These are phyloP conservation scores for Caenorhabditis zanzibari DNA, from an alignment of 2,888 invertebrate species.

Conservation along the genomic window DNA sequence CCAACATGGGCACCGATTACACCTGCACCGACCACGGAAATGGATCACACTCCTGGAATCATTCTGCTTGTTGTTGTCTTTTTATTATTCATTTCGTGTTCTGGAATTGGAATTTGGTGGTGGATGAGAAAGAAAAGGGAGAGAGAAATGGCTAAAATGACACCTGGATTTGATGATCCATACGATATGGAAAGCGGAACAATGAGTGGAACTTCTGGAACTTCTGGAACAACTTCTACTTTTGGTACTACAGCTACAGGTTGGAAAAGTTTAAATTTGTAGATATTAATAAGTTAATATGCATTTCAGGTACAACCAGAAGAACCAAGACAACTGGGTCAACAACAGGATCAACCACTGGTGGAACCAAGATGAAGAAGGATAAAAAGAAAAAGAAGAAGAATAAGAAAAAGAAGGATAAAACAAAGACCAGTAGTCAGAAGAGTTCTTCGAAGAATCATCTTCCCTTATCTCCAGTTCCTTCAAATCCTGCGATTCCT, in stretches of 20 bases:
- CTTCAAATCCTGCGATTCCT: background rate
- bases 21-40: slow-evolving; percentile 6
- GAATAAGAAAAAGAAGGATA: slow-evolving; percentile 10
- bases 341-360: slow-evolving; percentile 14
- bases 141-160: slow-evolving; percentile 13
- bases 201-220: slow-evolving; percentile 5
- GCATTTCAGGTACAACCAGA: slow-evolving; percentile 1
- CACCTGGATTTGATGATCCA: slow-evolving; percentile 4
- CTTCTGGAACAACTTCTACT: slow-evolving; percentile 13
- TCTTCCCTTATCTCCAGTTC: background rate
- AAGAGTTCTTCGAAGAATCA: slow-evolving; percentile 1
- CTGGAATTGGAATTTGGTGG: slow-evolving; percentile 9
- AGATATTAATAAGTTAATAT: background rate
- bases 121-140: slow-evolving; percentile 16
- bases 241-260: slow-evolving; percentile 12
- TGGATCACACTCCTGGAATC: slow-evolving; percentile 10
- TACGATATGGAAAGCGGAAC: slow-evolving; percentile 20
- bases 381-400: slow-evolving; percentile 25
- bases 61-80: slow-evolving; percentile 13
- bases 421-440: background rate
- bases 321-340: slow-evolving; percentile 3
- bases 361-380: slow-evolving; percentile 2
- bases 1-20: background rate
- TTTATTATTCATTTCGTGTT: background rate
- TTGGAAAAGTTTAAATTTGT: background rate